phyloP scores from a whole-genome alignment of 2,797 vertebrate species.

The Eulemur mongoz region DNA sequence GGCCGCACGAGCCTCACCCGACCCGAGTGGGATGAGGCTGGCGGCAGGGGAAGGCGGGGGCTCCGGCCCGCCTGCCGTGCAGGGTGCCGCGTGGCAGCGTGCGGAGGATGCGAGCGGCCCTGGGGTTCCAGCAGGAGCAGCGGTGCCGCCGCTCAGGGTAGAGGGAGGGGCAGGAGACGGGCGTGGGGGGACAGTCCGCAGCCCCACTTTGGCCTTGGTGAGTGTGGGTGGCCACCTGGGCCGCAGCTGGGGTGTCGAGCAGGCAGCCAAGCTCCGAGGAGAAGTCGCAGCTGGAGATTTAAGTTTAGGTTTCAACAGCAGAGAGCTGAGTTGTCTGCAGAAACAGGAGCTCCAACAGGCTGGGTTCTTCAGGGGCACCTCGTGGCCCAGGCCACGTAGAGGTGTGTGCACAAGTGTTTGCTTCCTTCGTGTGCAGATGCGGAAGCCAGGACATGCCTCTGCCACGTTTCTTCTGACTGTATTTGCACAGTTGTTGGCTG shows the following conservation, averaged over 20 bases:
- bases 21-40: not conserved
- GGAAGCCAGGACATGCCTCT: rapidly evolving
- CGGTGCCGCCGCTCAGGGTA: not conserved
- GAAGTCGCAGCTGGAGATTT: not conserved
- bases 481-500: rapidly evolving
- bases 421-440: not conserved
- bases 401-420: rapidly evolving
- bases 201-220: too few species aligned
- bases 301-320: not conserved
- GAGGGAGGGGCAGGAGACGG: too few species aligned
- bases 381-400: rapidly evolving
- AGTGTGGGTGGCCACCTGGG: not conserved
- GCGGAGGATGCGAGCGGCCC: not conserved
- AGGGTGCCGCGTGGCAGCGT: not conserved
- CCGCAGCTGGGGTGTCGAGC: not conserved
- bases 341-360: not conserved
- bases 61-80: not conserved
- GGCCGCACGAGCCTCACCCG: rapidly evolving
- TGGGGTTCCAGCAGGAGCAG: not conserved
- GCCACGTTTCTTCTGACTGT: rapidly evolving
- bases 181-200: rapidly evolving
- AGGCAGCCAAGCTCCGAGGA: not conserved
- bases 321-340: not conserved
- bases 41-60: not conserved
- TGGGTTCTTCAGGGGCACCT: rapidly evolving